Evolutionary conservation across 2,888 invertebrate species (phyloP).

Genomic region (Agriopis aurantiaria): DNA sequence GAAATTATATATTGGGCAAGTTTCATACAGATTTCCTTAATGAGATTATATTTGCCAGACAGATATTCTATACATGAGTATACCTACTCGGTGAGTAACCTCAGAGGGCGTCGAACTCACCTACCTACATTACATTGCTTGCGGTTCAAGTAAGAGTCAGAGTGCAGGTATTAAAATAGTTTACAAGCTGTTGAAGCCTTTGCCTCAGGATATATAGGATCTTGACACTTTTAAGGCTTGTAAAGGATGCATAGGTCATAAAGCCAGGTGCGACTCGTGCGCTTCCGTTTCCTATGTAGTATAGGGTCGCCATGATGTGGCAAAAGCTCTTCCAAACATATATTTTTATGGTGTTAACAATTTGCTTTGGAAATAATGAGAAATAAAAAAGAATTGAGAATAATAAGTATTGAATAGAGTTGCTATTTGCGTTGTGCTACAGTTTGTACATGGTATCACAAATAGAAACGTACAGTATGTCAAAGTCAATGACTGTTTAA

Average conservation of each 20-base stretch:
- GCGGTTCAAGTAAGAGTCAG: constrained; percentile 18
- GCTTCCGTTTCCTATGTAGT: constrained; percentile 73
- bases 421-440: too few relatives aligned
- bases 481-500: too few relatives aligned
- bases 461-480: too few relatives aligned
- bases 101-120: constrained; percentile 21
- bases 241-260: constrained; percentile 73
- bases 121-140: constrained; percentile 1
- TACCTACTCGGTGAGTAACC: constrained; percentile 18
- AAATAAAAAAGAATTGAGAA: neutral
- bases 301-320: constrained; percentile 15
- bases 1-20: constrained; percentile 1
- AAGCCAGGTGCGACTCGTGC: constrained; percentile 77
- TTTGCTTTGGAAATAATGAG: neutral
- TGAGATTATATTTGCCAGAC: constrained; percentile 21
- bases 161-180: constrained; percentile 27
- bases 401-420: too few relatives aligned
- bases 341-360: too few relatives aligned
- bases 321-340: neutral
- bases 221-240: constrained; percentile 77
- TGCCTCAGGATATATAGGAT: constrained; percentile 29
- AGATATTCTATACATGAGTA: constrained; percentile 16
- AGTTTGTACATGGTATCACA: too few relatives aligned
- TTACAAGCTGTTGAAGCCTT: constrained; percentile 36
- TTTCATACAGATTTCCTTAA: constrained; percentile 19